Evolutionary conservation across 2,797 vertebrate genomes (phyloP), one percentile per base, ranked within the genome.

Genomic region (Hapalemur alaotrensis): DNA sequence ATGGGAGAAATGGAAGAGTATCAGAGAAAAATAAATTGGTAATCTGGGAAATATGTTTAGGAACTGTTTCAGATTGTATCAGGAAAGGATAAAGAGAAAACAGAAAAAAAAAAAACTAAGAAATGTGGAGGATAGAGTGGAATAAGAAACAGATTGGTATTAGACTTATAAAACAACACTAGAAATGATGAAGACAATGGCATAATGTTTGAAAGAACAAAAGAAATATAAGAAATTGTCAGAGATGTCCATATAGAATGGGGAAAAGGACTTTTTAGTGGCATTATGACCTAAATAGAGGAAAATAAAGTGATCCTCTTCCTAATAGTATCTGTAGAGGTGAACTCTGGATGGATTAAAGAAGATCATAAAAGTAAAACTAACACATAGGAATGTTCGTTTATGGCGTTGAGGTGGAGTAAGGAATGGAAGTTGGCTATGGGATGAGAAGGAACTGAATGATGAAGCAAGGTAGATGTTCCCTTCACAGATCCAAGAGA

Each of bases 1-100:
- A 63, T 93, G 54, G 14, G 5, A 54, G 69, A 95, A 70, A 23
- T 15, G 67, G 13, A 75, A 59, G 2, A 84, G 14, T 73, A 70
- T 83, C 73, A 91, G 1, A 73, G 38, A 50, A 93, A 95, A 81
- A 82, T 69, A 91, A 94, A 28, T 88, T 75, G 14, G 22, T 67
- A 80, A 80, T 61, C 12, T 61, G 4, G 2, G 23, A 84, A 73
- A n/a, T 4, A 70, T 20, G 84, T 63, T 87, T 95, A 59, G n/a
- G 14, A 85, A 94, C 5, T 65, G 2, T n/a, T 32, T 92, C 48
- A 78, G 28, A 69, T 69, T 93, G 3, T 4, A 67, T 59, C 4
- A 89, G 50, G 28, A 85, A 14, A 54, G 14, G 13, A 84, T 50
- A 87, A 87, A 63, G 25, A 91, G 32, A 91, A 67, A 73, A 69